phyloP scores from a whole-genome alignment of 1,140 invertebrate genomes.

The Lanistes nyassanus region DNA sequence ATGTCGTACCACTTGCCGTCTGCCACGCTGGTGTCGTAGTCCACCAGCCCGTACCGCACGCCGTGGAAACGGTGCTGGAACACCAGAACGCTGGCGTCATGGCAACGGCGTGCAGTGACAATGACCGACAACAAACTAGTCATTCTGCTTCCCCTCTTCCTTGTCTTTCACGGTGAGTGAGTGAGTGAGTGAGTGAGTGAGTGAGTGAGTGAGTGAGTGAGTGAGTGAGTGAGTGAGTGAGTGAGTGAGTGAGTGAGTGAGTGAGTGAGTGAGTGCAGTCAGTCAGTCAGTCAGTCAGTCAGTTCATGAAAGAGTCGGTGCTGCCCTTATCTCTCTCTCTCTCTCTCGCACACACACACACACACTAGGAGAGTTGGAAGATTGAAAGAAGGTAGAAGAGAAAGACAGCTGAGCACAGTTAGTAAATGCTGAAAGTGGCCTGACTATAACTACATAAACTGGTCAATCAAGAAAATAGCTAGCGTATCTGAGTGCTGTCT shows the following conservation, averaged over 20 bases:
- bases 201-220: constrained; percentile 4
- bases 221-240: neutral
- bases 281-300: too few relatives aligned
- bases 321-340: too few relatives aligned
- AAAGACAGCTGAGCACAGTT: neutral
- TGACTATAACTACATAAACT: neutral
- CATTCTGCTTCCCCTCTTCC: neutral
- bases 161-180: neutral
- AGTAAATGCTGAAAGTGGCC: neutral
- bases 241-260: neutral
- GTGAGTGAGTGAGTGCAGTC: neutral
- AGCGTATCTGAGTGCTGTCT: too few relatives aligned
- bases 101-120: too few relatives aligned
- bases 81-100: too few relatives aligned
- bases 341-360: too few relatives aligned
- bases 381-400: neutral
- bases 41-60: constrained; percentile 8
- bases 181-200: neutral
- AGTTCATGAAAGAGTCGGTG: neutral
- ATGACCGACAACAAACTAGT: too few relatives aligned
- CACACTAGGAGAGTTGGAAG: neutral
- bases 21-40: neutral
- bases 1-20: constrained; percentile 12
- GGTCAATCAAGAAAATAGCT: neutral
- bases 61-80: neutral